A percentile compares a stretch with the other conserved stretches of the same genome.
These are phyloP conservation scores for Latheticus oryzae DNA, from an alignment of 2,888 invertebrate genomes.

Conservation along the genomic window DNA sequence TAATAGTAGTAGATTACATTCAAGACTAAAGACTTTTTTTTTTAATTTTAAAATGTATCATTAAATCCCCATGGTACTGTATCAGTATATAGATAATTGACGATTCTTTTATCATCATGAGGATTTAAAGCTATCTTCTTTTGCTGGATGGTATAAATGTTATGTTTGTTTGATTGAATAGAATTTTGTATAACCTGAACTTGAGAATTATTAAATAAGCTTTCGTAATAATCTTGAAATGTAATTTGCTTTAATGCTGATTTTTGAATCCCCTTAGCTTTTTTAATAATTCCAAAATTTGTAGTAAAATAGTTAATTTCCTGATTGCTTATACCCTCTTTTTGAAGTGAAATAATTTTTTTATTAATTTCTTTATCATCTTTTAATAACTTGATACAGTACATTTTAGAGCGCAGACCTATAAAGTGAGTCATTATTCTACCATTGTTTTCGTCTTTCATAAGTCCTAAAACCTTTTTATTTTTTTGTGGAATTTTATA, in stretches of 20 bases:
- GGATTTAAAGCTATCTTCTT: constrained; percentile 22
- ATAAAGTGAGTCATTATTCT: constrained; percentile 37
- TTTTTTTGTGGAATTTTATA: constrained; percentile 28
- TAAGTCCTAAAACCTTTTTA: constrained; percentile 34
- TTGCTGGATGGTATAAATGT: constrained; percentile 20
- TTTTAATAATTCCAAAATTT: too few relatives aligned
- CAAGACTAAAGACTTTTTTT: too few relatives aligned
- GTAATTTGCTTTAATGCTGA: constrained; percentile 4
- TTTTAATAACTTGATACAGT: too few relatives aligned
- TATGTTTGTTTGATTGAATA: constrained; percentile 11
- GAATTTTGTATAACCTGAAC: constrained; percentile 1
- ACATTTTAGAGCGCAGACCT: constrained; percentile 35
- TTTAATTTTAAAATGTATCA: too few relatives aligned
- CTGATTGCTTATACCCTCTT: too few relatives aligned
- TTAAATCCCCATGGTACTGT: constrained; percentile 23
- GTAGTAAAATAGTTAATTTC: too few relatives aligned
- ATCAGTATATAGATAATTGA: background rate
- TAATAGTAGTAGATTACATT: too few relatives aligned
- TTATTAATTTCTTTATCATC: too few relatives aligned
- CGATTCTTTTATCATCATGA: constrained; percentile 25
- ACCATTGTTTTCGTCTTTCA: constrained; percentile 40
- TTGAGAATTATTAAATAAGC: constrained; percentile 4
- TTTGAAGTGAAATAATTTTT: too few relatives aligned
- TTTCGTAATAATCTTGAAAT: constrained; percentile 19
- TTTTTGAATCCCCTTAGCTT: constrained; percentile 8